Evolutionary conservation across 64 coral and sea anemone genomes (phyloP), one percentile per base, ranked within the genome.

Genomic region (Cladopsammia gracilis): DNA sequence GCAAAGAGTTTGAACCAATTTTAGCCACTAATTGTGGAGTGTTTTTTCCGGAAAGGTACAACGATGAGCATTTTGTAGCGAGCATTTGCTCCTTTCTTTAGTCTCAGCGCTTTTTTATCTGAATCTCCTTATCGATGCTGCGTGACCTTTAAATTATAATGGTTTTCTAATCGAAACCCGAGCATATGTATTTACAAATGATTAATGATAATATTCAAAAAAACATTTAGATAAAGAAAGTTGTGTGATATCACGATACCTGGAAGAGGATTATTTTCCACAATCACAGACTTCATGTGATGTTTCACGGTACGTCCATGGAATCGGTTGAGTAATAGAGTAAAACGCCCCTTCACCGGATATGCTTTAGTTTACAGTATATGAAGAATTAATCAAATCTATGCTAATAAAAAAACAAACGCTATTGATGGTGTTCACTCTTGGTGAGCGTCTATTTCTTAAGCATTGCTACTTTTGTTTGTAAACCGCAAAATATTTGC

Each of bases 361-460:
- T 82, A 47, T 46, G 58, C 62, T 49, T 48, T 23, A 66, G 61
- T 67, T 10, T 54, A 77, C 61, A 18, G 43, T 16, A 44, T 4
- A 6, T 10, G 16, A 42, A 43, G 45, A 59, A 66, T 68, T 48
- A 50, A 48, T 24, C 19, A 84, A 65, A 65, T 10, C 67, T 65
- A 84, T 84, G 80, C 80, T 50, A 84, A 84, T 84, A 50, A 7
- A 18, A 18, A 50, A 84, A 50, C 61, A 19, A 51, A 75, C 12
- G 47, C 72, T 42, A 3, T 22, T 19, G 11, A 23, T 68, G n/a
- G 62, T 45, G 80, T 15, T 67, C 3, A 60, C 4, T 42, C 13
- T 10, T 57, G 10, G 26, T 22, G 60, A 67, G 5, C 44, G 80
- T 65, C 62, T 57, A 45, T 20, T 49, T 11, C 46, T n/a, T 9